Evolutionary conservation across 2,888 invertebrate genomes (phyloP), one percentile per base, ranked within the genome.

Genomic region (Eupeodes latifasciatus): DNA sequence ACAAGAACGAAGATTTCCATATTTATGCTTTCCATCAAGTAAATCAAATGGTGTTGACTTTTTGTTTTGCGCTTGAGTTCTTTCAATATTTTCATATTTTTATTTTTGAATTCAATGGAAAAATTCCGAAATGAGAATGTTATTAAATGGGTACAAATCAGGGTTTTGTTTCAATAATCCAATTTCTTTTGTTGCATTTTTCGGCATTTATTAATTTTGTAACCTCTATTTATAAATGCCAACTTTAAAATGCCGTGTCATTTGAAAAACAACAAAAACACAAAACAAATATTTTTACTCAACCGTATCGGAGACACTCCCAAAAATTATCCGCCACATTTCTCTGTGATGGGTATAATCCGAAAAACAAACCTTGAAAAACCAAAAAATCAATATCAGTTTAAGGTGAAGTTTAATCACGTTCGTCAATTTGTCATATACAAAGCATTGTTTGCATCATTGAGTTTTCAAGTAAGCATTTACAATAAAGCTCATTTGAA

Each of bases 401-500:
- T 57, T 57, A 51, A 67, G 84, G 84, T 74, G 72, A 80, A 84
- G 84, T 80, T 84, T 80, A 87, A 84, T 80, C 86, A 87, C 86
- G 76, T 79, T n/a, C 75, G 76, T 83, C 76, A 80, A 27, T 66
- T 66, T 53, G 53, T 69, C 69, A 51, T 69, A 27, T 19, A 27
- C 27, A 27, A 11, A 47, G 5, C 10, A 57, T 66, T 66, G 44
- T 84, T 81, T 80, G 81, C 87, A 81, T 88, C 64, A 67, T 57
- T 78, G 85, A 19, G 36, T 81, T 81, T 79, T 80, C 67, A 40
- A 64, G 72, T 76, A 55, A 67, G 72, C 47, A 19, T 66, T 11
- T 49, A 9, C 7, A 5, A 5, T 3, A 9, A 36, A n/a, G 44
- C 59, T 51, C 59, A 76, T 84, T 80, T 69, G 47, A 69, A 59